Evolutionary conservation across 2,888 invertebrate species (phyloP).

Genomic region (Agapostemon virescens): DNA sequence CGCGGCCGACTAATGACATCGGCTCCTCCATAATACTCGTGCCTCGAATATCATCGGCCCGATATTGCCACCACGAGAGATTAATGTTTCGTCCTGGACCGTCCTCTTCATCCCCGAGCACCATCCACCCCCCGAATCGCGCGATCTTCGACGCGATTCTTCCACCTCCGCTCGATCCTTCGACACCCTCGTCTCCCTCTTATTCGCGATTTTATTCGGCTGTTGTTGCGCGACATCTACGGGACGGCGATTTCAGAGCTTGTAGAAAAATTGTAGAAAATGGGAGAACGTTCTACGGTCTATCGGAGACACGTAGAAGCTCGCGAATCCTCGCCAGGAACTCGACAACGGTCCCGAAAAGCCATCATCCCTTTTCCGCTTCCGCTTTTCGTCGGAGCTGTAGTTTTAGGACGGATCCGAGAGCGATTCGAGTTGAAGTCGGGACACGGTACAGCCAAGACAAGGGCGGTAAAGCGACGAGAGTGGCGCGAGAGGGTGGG

Average conservation of each 20-base stretch:
- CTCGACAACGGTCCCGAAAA: too few relatives aligned
- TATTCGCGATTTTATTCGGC: not conserved
- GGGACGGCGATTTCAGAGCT: too few relatives aligned
- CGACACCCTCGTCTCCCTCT: not conserved
- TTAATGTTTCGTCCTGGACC: constrained; percentile 76
- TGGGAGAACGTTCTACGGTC: not conserved
- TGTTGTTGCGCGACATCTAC: not conserved
- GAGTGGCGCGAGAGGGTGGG: not conserved
- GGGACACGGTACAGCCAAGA: not conserved
- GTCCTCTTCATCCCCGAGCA: not conserved
- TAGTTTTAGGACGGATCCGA: not conserved
- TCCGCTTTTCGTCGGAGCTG: not conserved
- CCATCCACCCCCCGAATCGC: not conserved
- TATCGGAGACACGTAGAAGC: too few relatives aligned
- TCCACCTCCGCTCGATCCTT: not conserved
- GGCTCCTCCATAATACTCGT: constrained; percentile 76
- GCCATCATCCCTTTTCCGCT: not conserved
- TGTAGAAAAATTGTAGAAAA: not conserved
- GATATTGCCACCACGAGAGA: constrained; percentile 79
- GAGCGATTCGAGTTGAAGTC: not conserved
- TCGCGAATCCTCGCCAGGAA: too few relatives aligned
- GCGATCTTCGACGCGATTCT: not conserved
- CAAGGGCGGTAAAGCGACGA: not conserved
- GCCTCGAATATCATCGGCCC: constrained; percentile 78
- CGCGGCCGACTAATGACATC: constrained; percentile 73